Evolutionary conservation across 2,888 invertebrate genomes (phyloP), one percentile per base, ranked within the genome.

Genomic region (Tetragonisca angustula): DNA sequence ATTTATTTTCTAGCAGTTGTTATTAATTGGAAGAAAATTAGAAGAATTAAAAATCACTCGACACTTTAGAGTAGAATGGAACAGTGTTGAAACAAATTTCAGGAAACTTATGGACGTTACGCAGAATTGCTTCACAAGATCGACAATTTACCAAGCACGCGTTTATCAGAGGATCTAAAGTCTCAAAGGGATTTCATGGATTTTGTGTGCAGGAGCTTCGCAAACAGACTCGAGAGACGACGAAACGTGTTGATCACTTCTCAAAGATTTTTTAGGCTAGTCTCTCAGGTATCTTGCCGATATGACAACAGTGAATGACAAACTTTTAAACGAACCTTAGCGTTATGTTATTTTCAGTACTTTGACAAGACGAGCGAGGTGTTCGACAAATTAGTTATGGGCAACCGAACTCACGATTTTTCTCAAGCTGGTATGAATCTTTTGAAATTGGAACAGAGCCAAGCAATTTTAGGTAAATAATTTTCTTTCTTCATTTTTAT

Each of bases 151-250:
- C 95, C 96, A 1, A 94, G 95, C 59, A 94, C 94, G 69, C 89
- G 90, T 72, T 75, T 93, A 54, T 95, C 95, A 70, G 94, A 92
- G 75, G 97, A 97, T 93, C 94, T 98, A 70, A 95, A 96, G 83
- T 96, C 97, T 1, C 97, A 97, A 91, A 95, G 96, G 84, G 97
- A 97, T 92, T 97, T 97, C 92, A 97, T 98, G 97, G 97, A 97
- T 94, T 97, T 97, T 83, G 97, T 97, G 0, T 97, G 97, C 90
- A 96, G 97, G 79, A 97, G 97, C 91, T 97, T 97, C 92, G 97
- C 97, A 0, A 96, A 96, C 52, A 95, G 97, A 21, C 95, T 97
- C 77, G 97, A 97, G 92, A 95, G 97, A 62, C 95, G 98, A 62
- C 95, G 97, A 81, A 97, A 97, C 92, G 95, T 97, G 67, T 95